A percentile compares a stretch with the other conserved stretches of the same genome.
Evolutionary conservation across 1,140 invertebrate species (phyloP).

Genomic region (Drosophila pandora): DNA sequence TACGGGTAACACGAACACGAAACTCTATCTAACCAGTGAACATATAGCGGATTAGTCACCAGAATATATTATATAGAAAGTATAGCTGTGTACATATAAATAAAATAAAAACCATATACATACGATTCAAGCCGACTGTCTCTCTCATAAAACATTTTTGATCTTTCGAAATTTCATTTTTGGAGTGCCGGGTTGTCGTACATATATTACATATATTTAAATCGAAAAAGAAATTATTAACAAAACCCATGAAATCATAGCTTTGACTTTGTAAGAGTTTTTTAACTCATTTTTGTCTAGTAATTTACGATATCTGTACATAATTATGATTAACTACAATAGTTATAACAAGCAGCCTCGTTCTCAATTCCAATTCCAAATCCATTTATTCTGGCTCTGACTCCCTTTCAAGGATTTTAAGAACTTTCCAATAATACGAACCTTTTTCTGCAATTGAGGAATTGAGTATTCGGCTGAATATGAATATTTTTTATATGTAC

Average conservation of each 20-base stretch:
- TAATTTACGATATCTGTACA: slow-evolving; percentile 36
- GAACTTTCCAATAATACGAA: neutral
- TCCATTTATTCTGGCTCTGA: slow-evolving; percentile 1
- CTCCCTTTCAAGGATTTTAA: slow-evolving; percentile 6
- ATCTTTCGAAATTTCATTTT: slow-evolving; percentile 22
- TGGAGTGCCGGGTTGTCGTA: neutral
- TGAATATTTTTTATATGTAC: slow-evolving; percentile 76
- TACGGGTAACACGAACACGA: slow-evolving; percentile 64
- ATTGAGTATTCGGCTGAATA: slow-evolving; percentile 29
- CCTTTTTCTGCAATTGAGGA: neutral
- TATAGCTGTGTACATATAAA: slow-evolving; percentile 22
- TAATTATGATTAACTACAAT: slow-evolving; percentile 40
- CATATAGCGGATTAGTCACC: slow-evolving; percentile 29
- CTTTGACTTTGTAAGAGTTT: slow-evolving; percentile 53
- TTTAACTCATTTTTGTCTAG: slow-evolving; percentile 47
- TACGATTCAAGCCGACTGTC: slow-evolving; percentile 26
- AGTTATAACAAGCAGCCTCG: slow-evolving; percentile 28
- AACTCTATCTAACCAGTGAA: slow-evolving; percentile 43
- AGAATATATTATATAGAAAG: slow-evolving; percentile 13
- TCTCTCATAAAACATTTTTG: slow-evolving; percentile 18
- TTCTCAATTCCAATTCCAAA: slow-evolving; percentile 17
- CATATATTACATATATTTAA: neutral
- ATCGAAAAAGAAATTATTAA: slow-evolving; percentile 6
- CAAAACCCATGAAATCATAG: slow-evolving; percentile 40
- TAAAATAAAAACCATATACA: slow-evolving; percentile 17